Conservation (phyloP, 2,797 vertebrate genomes). For the Neolamprologus multifasciatus region DNA sequence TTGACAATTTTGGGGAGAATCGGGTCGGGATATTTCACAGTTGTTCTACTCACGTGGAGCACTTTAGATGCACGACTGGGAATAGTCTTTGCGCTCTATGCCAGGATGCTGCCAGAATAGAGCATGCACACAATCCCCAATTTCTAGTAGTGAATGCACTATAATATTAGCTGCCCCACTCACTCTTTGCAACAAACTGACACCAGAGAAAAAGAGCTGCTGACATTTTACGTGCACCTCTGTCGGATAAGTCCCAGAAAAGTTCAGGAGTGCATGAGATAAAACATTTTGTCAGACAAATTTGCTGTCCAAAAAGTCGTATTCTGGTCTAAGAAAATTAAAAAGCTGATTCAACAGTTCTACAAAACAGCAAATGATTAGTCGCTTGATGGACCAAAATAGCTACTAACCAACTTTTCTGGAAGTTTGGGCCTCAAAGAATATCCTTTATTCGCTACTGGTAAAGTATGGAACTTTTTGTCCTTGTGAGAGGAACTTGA, state of each 20-base stretch:
- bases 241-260: not conserved
- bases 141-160: not conserved
- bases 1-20: not conserved
- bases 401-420: not conserved
- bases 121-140: not conserved
- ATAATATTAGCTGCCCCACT: not conserved
- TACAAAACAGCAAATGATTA: not conserved
- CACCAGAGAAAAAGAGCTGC: not conserved
- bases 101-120: not conserved
- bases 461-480: not conserved
- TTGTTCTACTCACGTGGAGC: not conserved
- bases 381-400: not conserved
- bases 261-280: not conserved
- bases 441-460: not conserved
- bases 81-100: not conserved
- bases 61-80: not conserved
- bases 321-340: not conserved
- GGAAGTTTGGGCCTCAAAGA: not conserved
- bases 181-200: not conserved
- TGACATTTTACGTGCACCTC: not conserved
- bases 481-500: not conserved
- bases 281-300: not conserved
- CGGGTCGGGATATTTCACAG: fast-evolving
- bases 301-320: fast-evolving
- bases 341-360: not conserved